These are phyloP conservation scores for Schizopygopsis pylzovi DNA, from an alignment of 2,797 vertebrate species.

Conservation along the genomic window DNA sequence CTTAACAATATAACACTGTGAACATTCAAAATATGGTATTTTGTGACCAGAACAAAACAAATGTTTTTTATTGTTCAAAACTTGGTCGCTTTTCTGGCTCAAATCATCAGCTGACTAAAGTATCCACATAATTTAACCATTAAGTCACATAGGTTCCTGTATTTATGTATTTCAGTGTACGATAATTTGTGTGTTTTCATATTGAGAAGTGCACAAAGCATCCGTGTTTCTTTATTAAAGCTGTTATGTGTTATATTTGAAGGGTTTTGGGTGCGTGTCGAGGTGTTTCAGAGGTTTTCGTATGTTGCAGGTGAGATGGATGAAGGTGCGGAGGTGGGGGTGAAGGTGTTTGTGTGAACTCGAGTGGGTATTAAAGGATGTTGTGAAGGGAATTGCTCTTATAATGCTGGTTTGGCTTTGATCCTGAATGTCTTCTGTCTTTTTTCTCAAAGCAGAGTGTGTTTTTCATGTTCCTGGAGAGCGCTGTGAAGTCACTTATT, in stretches of 20 bases:
- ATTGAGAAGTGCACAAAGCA: neutral
- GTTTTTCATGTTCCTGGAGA: neutral
- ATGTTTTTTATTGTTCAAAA: neutral
- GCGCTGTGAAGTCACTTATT: slow-evolving; percentile 14
- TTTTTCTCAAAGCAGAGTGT: neutral
- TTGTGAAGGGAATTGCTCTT: slow-evolving; percentile 6
- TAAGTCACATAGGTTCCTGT: neutral
- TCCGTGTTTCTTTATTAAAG: neutral
- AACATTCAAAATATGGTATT: neutral
- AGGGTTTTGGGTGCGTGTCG: neutral
- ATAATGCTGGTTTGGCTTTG: slow-evolving; percentile 4
- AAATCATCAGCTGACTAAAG: neutral
- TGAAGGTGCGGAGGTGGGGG: neutral
- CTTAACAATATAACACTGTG: slow-evolving; percentile 2
- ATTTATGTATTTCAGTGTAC: neutral
- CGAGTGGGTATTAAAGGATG: slow-evolving; percentile 7
- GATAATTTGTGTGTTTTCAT: neutral
- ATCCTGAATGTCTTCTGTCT: neutral
- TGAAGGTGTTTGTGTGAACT: neutral
- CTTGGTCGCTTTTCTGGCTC: neutral
- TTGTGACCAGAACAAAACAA: neutral
- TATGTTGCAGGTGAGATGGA: neutral
- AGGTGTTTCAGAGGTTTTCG: neutral
- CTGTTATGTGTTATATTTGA: neutral
- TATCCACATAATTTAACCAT: neutral